phyloP scores from a whole-genome alignment of 2,797 vertebrate species.

The Gorsachius magnificus region DNA sequence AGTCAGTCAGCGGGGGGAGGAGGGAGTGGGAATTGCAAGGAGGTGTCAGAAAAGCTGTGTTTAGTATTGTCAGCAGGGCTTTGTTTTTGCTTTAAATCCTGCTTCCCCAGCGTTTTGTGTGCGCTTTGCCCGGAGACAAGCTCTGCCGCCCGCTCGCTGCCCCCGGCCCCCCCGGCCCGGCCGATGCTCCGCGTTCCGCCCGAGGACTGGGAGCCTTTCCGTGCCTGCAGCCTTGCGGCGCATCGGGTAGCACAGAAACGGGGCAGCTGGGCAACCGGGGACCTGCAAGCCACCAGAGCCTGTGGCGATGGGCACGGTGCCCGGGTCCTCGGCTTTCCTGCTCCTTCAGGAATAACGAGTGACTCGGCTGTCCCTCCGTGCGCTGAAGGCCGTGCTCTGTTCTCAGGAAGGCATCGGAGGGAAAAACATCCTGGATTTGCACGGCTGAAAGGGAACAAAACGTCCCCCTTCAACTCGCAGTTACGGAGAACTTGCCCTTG shows the following conservation, averaged over 20 bases:
- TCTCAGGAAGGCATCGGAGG: not conserved
- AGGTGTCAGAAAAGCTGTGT: slow-evolving; percentile 29
- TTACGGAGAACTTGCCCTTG: not conserved
- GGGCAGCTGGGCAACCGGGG: no score
- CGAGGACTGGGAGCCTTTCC: accelerated
- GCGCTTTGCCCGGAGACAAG: not conserved
- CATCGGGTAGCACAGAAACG: accelerated
- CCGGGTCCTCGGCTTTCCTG: not conserved
- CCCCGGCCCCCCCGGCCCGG: not conserved
- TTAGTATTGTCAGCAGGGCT: not conserved
- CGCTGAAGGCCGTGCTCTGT: accelerated
- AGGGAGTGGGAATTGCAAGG: slow-evolving; percentile 8
- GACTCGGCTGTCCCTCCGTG: not conserved
- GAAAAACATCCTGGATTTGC: accelerated
- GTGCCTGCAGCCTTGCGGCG: accelerated
- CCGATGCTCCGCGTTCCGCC: accelerated
- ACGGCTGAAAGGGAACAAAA: not conserved
- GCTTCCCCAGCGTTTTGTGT: not conserved
- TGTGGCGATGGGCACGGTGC: accelerated
- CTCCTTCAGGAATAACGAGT: not conserved
- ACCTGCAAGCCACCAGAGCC: not conserved
- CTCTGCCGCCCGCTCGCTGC: accelerated
- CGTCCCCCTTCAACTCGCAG: not conserved
- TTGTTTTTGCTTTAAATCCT: not conserved
- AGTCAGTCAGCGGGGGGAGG: not conserved